Evolutionary conservation across 2,797 vertebrate species (phyloP).

Genomic region (Halcyon leucocephala): DNA sequence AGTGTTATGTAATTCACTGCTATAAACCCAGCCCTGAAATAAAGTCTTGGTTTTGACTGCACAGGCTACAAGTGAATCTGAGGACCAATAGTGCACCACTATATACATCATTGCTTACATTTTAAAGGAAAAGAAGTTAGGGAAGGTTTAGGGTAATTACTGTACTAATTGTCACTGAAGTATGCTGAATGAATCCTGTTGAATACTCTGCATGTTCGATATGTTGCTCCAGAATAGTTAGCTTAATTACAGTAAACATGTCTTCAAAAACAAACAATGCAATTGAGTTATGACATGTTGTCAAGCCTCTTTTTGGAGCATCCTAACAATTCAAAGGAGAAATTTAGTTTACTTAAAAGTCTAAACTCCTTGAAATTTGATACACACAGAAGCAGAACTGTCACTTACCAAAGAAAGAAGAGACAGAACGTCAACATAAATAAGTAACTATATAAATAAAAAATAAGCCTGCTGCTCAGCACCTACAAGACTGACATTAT

Average conservation of each 20-base stretch:
- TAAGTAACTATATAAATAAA: conserved; percentile 74
- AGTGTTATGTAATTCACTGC: background rate
- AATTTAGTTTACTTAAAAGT: conserved; percentile 8
- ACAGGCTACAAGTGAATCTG: rapidly evolving
- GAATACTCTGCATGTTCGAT: background rate
- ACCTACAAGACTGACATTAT: background rate
- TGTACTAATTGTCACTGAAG: background rate
- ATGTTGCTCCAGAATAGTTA: conserved; percentile 5
- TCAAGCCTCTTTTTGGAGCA: conserved; percentile 5
- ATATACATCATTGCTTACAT: background rate
- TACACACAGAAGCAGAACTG: background rate
- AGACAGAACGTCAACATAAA: conserved; percentile 61
- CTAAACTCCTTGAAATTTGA: conserved; percentile 41
- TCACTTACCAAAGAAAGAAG: conserved; percentile 56
- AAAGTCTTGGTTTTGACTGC: background rate
- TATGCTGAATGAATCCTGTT: background rate
- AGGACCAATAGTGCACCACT: background rate
- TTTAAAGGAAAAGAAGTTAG: background rate
- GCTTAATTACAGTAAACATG: conserved; percentile 26
- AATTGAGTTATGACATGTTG: background rate
- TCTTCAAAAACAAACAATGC: background rate
- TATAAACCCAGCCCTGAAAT: background rate
- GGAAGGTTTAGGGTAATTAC: background rate
- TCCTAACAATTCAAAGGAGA: background rate
- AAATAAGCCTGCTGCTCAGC: conserved; percentile 46